These are phyloP conservation scores for Oscheius sp. DNA, from an alignment of 2,888 invertebrate species.

Conservation along the genomic window DNA sequence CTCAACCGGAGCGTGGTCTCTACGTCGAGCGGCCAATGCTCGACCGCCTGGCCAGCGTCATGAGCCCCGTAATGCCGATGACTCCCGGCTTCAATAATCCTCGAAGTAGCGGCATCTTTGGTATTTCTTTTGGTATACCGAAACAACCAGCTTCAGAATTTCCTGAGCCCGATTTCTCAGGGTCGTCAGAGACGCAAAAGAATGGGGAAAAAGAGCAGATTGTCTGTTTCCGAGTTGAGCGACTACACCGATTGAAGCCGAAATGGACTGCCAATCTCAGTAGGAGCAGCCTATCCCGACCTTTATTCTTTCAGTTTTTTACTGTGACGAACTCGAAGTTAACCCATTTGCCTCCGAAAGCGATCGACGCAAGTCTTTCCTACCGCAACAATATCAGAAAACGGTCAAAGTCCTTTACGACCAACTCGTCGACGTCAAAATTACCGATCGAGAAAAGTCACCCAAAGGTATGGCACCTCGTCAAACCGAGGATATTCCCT, in stretches of 20 bases:
- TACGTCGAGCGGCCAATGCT: background rate
- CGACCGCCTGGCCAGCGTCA: conserved; percentile 22
- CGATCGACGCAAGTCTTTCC: conserved; percentile 40
- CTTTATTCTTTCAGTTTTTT: conserved; percentile 42
- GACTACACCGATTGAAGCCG: conserved; percentile 54
- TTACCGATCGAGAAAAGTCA: conserved; percentile 39
- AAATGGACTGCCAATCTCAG: conserved; percentile 57
- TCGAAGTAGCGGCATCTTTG: conserved; percentile 25
- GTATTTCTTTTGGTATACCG: background rate
- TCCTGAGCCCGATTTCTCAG: background rate
- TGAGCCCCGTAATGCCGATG: conserved; percentile 44
- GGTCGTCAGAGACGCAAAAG: background rate
- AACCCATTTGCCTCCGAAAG: conserved; percentile 44
- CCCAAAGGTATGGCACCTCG: conserved; percentile 18
- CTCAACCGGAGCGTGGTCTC: conserved; percentile 32
- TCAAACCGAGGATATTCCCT: background rate
- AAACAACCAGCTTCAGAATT: conserved; percentile 21
- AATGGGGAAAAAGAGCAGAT: conserved; percentile 34
- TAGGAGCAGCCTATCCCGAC: conserved; percentile 30
- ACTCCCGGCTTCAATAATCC: conserved; percentile 43
- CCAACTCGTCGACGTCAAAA: conserved; percentile 43
- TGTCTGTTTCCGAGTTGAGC: conserved; percentile 47
- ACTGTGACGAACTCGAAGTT: conserved; percentile 55
- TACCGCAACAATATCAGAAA: conserved; percentile 56
- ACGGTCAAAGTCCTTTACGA: conserved; percentile 50